Percentiles rank a stretch among this genome's conserved stretches.
phyloP scores from a whole-genome alignment of 2,113 vertebrate species.

The Melospiza georgiana region DNA sequence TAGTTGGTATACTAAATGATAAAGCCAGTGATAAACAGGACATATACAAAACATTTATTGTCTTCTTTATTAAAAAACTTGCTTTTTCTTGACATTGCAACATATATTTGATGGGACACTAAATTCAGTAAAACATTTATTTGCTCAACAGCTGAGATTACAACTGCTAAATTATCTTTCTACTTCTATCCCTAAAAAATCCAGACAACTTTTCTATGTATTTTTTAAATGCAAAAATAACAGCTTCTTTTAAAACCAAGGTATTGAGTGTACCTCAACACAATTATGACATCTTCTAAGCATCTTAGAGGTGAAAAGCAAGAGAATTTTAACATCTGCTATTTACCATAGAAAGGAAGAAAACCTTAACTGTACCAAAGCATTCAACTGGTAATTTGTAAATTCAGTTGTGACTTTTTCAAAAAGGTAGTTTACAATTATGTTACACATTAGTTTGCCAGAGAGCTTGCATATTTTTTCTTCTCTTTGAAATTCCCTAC shows the following conservation, averaged over 20 bases:
- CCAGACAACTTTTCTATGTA: neutral
- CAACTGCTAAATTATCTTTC: neutral
- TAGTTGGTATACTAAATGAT: neutral
- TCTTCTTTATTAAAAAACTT: neutral
- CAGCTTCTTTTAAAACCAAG: neutral
- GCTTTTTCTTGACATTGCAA: neutral
- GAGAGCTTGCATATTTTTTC: neutral
- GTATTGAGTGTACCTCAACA: neutral
- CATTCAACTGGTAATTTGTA: neutral
- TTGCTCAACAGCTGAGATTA: neutral
- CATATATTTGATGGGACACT: neutral
- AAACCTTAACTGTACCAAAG: neutral
- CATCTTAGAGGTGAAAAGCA: neutral
- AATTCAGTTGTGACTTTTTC: neutral
- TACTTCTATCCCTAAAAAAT: neutral
- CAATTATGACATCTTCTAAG: neutral
- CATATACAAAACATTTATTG: conserved; percentile 25
- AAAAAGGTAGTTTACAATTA: neutral
- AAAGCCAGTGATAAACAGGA: neutral
- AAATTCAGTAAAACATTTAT: neutral
- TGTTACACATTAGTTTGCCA: neutral
- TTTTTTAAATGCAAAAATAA: neutral
- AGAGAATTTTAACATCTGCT: neutral
- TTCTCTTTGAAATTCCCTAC: neutral
- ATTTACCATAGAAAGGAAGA: neutral